Base-by-base conservation (phyloP, 2,888 invertebrate species). In the Cheilosia pagana region DNA sequence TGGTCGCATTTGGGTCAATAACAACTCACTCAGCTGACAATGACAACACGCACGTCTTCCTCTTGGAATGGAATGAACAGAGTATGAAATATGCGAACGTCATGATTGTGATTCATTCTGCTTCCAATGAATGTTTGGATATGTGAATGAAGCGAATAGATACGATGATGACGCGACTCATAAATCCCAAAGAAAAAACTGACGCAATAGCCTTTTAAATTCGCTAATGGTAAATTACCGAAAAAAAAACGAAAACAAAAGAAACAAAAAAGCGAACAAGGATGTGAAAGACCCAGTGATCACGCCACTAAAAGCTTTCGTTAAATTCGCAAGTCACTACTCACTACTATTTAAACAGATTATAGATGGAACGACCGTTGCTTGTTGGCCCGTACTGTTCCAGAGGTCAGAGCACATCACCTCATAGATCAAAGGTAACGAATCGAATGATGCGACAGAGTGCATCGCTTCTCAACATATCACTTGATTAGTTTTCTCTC, bases 151-250 rank as follows among this genome's bases (percentile, higher is more conserved):
- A 71, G 19, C 25, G 25, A 43, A 55, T 28, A 14, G 10, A 25
- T 0, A 25, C 1, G n/a, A 39, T 5, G 39, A 45, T 50, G 68
- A 57, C 59, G n/a, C 23, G 50, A 50, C 12, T 21, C 8, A 45
- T 25, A 35, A 63, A 19, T 8, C 31, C 12, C 10, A 3, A 39
- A 67, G 48, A 67, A 19, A 65, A 74, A 81, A 19, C 50, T 70
- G 81, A 81, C 63, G 81, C 63, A 81, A 81, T 59, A 76, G 43
- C 43, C 50, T 57, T 7, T n/a, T 0, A 45, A 19, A 41, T 50
- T 67, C 10, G 60, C 28, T 16, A 43, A 53, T 14, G 19, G 16
- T 23, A 53, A 35, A 53, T 23, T 14, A 3, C 2, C 8, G 16
- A n/a, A 1, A 21, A 35, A 2, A 63, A 21, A 67, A 31, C 5